Evolutionary conservation across 2,113 vertebrate species (phyloP), one percentile per base, ranked within the genome.

Genomic region (Entelurus aequoreus): DNA sequence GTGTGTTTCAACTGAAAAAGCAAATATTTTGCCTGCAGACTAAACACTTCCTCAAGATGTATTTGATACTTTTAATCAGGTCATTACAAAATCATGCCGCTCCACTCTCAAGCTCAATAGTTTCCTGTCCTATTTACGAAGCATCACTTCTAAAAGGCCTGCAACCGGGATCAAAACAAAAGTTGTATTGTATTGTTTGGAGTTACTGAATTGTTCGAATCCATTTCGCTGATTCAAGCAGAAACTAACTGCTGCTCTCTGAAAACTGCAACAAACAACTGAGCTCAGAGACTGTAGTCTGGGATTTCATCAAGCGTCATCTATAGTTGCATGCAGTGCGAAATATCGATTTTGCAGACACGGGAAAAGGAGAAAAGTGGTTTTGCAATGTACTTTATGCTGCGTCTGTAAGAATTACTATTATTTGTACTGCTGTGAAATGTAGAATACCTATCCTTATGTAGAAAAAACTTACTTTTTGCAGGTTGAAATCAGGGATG

Each of bases 341-440:
- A 8, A 46, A 35, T 15, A 58, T 57, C 59, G 66, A 61, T 62
- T 73, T 62, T 68, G 63, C 67, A 54, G 56, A 72, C 60, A 64
- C 55, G 53, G 57, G 35, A 52, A 67, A 49, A 56, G 12, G 35
- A 63, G 55, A 56, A 60, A 58, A 48, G 16, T 55, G 35, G 65
- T 57, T 68, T 74, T 74, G 66, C 8, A 0, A 7, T 55, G 59
- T 54, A 36, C 28, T 54, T 51, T 54, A 28, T 54, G 48, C 48
- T 65, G 38, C 35, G 62, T 62, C 58, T 59, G 28, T 36, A 49
- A 6, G 21, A 46, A 42, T 60, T 19, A 5, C 14, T 56, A 62
- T 36, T 69, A 54, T 56, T 47, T 54, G 60, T 53, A 54, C 11
- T 47, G 21, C 37, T 50, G 53, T 5, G 5, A 68, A 65, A 75